Evolutionary conservation across 2,113 vertebrate genomes (phyloP).

Genomic region (Chloropsis cyanopogon): DNA sequence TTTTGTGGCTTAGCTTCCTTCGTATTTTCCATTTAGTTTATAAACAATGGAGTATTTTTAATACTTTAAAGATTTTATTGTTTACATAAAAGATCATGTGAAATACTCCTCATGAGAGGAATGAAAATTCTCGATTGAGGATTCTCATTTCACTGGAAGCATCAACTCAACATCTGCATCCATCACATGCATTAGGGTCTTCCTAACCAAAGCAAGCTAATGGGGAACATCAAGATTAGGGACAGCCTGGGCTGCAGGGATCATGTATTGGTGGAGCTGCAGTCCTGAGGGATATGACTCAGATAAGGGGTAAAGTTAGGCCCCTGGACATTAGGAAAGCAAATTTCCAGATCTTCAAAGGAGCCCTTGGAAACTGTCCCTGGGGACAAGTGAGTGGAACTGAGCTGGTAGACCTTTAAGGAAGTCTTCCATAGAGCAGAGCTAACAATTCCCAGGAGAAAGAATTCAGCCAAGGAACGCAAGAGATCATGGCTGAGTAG

Average conservation of each 20-base stretch:
- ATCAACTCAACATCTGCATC: neutral
- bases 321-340: neutral
- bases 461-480: rapidly evolving
- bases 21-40: neutral
- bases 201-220: neutral
- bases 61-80: neutral
- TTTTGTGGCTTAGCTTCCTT: neutral
- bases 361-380: neutral
- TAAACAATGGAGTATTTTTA: neutral
- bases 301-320: neutral
- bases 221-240: neutral
- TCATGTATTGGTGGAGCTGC: neutral
- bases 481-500: neutral
- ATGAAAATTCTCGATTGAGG: neutral
- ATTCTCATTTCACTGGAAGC: neutral
- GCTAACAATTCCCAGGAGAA: neutral
- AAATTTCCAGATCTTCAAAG: neutral
- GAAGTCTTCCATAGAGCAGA: neutral
- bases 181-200: neutral
- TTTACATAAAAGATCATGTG: neutral
- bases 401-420: neutral
- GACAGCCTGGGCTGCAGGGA: neutral
- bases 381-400: rapidly evolving
- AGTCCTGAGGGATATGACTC: neutral
- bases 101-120: neutral